Conservation (phyloP, 2,797 vertebrate species). For the Natrix natrix region DNA sequence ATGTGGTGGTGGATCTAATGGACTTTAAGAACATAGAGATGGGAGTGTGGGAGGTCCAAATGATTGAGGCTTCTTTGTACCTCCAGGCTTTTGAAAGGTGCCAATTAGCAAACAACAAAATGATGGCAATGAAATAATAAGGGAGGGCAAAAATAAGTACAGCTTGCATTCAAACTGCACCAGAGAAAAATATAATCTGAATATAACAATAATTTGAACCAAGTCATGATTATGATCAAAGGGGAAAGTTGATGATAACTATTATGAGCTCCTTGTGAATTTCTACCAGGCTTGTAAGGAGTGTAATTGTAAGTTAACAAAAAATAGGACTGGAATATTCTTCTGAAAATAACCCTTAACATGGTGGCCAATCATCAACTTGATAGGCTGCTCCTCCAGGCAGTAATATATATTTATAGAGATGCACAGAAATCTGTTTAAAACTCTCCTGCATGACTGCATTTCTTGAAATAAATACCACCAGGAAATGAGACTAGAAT, state of each 20-base stretch:
- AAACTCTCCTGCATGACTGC: not conserved
- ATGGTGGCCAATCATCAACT: not conserved
- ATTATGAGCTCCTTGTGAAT: constrained; percentile 31
- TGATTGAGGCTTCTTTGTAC: not conserved
- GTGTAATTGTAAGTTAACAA: constrained; percentile 34
- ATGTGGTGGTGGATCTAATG: not conserved
- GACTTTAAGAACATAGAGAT: not conserved
- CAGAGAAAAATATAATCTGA: not conserved
- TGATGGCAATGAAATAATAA: constrained; percentile 19
- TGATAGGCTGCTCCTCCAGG: not conserved
- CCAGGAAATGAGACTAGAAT: not conserved
- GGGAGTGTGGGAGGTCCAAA: constrained; percentile 14
- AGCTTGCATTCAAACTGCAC: not conserved
- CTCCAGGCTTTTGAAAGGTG: not conserved
- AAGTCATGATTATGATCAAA: constrained; percentile 41
- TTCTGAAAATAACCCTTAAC: not conserved
- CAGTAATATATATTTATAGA: not conserved
- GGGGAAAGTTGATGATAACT: constrained; percentile 31
- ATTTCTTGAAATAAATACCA: not conserved
- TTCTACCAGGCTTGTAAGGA: constrained; percentile 34
- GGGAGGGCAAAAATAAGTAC: not conserved
- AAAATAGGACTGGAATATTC: constrained; percentile 19
- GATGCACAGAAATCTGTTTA: not conserved
- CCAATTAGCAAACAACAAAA: constrained; percentile 22
- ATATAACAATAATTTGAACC: constrained; percentile 37